A percentile compares a stretch with the other conserved stretches of the same genome.
Evolutionary conservation across 2,797 vertebrate genomes (phyloP).

Genomic region (Paedocypris micromegethes): DNA sequence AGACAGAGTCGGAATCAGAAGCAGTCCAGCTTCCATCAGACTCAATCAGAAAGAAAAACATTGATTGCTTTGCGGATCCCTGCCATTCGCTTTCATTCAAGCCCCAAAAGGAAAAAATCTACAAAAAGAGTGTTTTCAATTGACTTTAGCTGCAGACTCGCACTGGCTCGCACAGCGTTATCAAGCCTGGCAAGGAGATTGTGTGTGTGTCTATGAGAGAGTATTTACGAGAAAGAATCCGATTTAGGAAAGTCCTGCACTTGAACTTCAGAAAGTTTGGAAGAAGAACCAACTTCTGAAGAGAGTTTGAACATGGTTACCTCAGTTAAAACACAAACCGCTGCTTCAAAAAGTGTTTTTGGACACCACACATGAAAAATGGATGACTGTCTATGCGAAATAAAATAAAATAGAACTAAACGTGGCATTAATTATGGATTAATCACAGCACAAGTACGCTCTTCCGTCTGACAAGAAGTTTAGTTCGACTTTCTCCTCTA

Average conservation of each 20-base stretch:
- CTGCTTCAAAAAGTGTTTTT: too few species aligned
- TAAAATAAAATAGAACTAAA: too few species aligned
- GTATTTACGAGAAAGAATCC: background rate
- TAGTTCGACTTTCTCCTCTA: too few species aligned
- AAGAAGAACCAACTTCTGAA: background rate
- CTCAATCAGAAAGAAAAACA: slow-evolving; percentile 45
- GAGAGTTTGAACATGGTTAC: background rate
- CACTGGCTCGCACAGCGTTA: slow-evolving; percentile 16
- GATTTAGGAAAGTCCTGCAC: slow-evolving; percentile 6
- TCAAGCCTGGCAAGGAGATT: slow-evolving; percentile 7
- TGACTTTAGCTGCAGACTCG: slow-evolving; percentile 21
- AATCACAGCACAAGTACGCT: too few species aligned
- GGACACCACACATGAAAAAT: too few species aligned
- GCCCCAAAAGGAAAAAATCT: slow-evolving; percentile 45
- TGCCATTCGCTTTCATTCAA: slow-evolving; percentile 23
- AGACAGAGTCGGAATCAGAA: slow-evolving; percentile 50
- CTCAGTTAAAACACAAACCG: background rate
- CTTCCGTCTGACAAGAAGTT: too few species aligned
- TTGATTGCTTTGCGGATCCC: slow-evolving; percentile 50
- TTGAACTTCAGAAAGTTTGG: background rate
- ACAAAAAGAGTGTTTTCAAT: slow-evolving; percentile 34
- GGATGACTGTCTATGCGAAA: too few species aligned
- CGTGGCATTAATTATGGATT: too few species aligned
- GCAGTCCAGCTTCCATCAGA: slow-evolving; percentile 42
- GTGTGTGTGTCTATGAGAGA: slow-evolving; percentile 20